Conservation (phyloP, 2,888 invertebrate species). For the Ephialtes manifestator region DNA sequence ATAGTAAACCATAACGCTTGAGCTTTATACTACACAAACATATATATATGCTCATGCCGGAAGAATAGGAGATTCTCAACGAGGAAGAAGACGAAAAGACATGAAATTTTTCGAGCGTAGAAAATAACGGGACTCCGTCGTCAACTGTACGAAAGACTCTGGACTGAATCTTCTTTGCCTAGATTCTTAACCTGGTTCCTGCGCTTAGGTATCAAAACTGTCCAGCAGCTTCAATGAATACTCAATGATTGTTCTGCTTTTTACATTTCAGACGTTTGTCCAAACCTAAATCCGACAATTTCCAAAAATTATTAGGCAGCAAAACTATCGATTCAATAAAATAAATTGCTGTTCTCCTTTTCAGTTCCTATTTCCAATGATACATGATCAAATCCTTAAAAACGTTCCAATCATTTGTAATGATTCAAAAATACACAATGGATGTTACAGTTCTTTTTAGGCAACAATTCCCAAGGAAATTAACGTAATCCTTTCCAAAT, state of each 20-base stretch:
- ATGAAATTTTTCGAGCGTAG: slow-evolving; percentile 49
- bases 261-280: not conserved
- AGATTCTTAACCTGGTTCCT: not conserved
- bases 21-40: slow-evolving; percentile 20
- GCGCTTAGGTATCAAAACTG: not conserved
- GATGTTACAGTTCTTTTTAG: no score
- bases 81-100: slow-evolving; percentile 20
- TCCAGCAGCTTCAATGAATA: not conserved
- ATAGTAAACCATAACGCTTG: slow-evolving; percentile 46
- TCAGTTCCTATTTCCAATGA: no score
- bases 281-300: no score
- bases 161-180: not conserved
- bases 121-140: slow-evolving; percentile 2
- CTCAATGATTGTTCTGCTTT: not conserved
- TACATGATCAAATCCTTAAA: no score
- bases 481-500: no score
- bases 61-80: slow-evolving; percentile 30
- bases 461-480: no score
- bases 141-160: not conserved
- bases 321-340: no score
- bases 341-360: no score
- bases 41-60: not conserved
- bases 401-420: no score
- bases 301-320: no score
- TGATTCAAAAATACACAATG: no score